A percentile compares a stretch with the other conserved stretches of the same genome.
Conservation (phyloP, 2,113 vertebrate species). For the Plecotus auritus region DNA sequence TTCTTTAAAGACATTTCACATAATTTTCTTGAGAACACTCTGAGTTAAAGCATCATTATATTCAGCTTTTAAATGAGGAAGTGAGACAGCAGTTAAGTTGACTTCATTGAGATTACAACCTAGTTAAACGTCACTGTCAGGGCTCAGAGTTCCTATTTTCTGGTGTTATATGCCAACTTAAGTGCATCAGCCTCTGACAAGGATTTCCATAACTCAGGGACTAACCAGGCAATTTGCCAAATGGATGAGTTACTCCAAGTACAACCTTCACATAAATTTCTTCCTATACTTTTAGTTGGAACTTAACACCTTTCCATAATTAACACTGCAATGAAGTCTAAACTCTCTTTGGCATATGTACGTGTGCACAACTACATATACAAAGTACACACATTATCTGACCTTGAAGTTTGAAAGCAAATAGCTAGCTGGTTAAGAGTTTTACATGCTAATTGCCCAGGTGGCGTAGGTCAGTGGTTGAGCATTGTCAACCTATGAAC, state of each 20-base stretch:
- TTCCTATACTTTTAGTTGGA: background rate
- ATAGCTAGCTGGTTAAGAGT: background rate
- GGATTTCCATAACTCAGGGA: background rate
- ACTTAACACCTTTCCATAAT: background rate
- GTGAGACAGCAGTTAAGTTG: background rate
- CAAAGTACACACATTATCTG: background rate
- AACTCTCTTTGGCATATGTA: background rate
- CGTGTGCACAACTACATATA: background rate
- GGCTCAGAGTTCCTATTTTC: background rate
- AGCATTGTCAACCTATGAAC: too few relatives aligned
- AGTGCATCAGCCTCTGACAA: background rate
- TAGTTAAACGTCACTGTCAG: background rate
- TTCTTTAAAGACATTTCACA: background rate
- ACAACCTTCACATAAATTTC: background rate
- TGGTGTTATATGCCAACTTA: background rate
- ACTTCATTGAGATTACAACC: background rate
- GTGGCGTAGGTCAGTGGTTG: background rate
- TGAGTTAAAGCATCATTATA: background rate
- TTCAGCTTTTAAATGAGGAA: background rate
- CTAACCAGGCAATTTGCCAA: background rate
- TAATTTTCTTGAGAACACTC: background rate
- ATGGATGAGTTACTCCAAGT: background rate
- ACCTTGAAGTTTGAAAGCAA: constrained; percentile 12
- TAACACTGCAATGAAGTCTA: background rate
- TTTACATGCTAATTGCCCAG: background rate